These are phyloP conservation scores for Orbicella faveolata DNA, from an alignment of 64 coral and sea anemone genomes.

Conservation along the genomic window DNA sequence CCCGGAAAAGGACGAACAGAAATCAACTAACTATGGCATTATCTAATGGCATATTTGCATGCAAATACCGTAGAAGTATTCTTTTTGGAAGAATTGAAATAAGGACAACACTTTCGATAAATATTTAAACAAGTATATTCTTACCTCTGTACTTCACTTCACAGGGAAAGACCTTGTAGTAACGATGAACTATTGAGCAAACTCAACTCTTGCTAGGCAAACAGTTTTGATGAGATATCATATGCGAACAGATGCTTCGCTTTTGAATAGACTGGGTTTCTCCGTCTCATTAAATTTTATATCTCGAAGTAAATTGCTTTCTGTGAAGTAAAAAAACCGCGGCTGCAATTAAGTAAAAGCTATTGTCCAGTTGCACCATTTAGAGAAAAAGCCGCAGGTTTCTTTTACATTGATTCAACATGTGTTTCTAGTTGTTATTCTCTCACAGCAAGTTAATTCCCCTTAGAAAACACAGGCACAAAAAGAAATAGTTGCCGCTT, in stretches of 20 bases:
- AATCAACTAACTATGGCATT: too few species aligned
- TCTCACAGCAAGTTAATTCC: not conserved
- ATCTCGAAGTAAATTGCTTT: not conserved
- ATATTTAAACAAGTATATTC: not conserved
- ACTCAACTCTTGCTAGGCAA: not conserved
- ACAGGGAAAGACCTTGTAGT: not conserved
- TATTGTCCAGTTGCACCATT: not conserved
- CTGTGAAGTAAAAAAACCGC: not conserved
- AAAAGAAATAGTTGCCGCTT: not conserved
- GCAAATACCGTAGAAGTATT: too few species aligned
- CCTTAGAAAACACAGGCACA: not conserved
- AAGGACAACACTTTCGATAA: too few species aligned
- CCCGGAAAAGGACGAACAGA: too few species aligned
- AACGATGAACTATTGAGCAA: not conserved
- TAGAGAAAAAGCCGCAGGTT: not conserved
- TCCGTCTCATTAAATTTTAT: conserved; percentile 1
- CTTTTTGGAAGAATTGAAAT: too few species aligned
- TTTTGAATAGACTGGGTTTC: not conserved
- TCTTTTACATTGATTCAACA: not conserved
- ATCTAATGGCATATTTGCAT: too few species aligned
- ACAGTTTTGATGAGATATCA: not conserved
- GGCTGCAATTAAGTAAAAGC: not conserved
- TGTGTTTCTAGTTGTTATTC: not conserved
- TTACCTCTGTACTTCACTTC: not conserved
- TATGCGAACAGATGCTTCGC: not conserved